Base-by-base conservation (phyloP, 92 coral and sea anemone species). In the Phenganax stokvisi region DNA sequence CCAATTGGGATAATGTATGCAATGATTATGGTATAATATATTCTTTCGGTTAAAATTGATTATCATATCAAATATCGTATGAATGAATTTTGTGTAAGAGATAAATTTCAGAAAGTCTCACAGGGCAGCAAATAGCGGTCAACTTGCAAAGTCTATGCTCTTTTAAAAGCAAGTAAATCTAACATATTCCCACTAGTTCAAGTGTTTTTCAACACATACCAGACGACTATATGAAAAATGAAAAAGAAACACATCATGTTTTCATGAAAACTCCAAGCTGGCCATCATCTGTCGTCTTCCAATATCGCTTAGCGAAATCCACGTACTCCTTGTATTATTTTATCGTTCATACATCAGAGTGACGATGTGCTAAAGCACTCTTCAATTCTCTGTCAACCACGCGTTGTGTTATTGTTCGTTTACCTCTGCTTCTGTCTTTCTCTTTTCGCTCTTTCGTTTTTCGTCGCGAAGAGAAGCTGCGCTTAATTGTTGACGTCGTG, bases 401-500 rank as follows among this genome's bases (percentile, higher is more conserved):
- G 7, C 68, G 67, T 79, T 79, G 83, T 51, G 83, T 62, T 9
- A 62, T 3, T 0, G 81, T 62, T 52, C 83, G 83, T 79, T 79
- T 79, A 28, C 74, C 51, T 63, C 83, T 72, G 17, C 83, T 64
- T 79, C 83, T 79, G 60, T 79, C 83, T 51, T 79, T 79, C 12
- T 79, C 83, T 52, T 79, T 79, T 2, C 83, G 73, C 20, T 79
- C 72, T 64, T 79, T 79, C 47, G 51, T 44, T 29, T 79, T 79
- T 8, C 83, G 17, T 10, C 83, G 83, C 53, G 98, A 88, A 16
- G 98, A 94, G 5, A 90, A 84, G 57, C 91, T 83, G 71, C 98
- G 87, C 72, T 92, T 91, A 55, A 94, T 90, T 10, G 97, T 89
- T 57, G 86, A 58, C 16, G 96, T 87, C 44, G 88, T 55, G 86